Conservation (phyloP, 2,888 invertebrate species). For the Polyommatus iphigenia region DNA sequence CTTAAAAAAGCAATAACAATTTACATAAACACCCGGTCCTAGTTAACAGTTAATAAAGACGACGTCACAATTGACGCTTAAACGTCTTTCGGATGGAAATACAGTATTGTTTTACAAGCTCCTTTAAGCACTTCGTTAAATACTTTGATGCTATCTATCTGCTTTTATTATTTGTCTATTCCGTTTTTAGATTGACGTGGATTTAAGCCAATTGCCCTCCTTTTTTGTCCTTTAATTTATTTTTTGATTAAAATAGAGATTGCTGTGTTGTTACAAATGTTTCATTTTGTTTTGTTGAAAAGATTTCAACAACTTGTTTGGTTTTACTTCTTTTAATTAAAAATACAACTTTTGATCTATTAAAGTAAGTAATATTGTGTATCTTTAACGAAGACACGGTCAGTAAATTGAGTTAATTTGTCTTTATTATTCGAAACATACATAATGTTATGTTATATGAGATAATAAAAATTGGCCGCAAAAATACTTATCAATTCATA, state of each 20-base stretch:
- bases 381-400: too few relatives aligned
- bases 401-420: too few relatives aligned
- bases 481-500: too few relatives aligned
- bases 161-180: conserved; percentile 38
- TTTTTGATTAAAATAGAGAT: not conserved
- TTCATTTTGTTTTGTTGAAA: not conserved
- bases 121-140: conserved; percentile 47
- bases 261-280: not conserved
- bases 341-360: not conserved
- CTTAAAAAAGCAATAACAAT: conserved; percentile 80
- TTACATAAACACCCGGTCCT: conserved; percentile 78
- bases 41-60: conserved; percentile 80
- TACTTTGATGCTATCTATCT: conserved; percentile 45
- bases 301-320: not conserved
- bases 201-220: not conserved
- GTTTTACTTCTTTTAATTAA: not conserved
- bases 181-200: not conserved
- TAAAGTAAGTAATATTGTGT: too few relatives aligned
- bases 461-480: too few relatives aligned
- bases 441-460: too few relatives aligned
- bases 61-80: conserved; percentile 75
- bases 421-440: too few relatives aligned
- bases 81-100: conserved; percentile 74
- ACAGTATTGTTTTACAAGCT: conserved; percentile 73
- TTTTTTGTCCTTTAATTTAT: not conserved